Base-by-base conservation (phyloP, 2,113 vertebrate genomes). In the Grammomys dolichurus region DNA sequence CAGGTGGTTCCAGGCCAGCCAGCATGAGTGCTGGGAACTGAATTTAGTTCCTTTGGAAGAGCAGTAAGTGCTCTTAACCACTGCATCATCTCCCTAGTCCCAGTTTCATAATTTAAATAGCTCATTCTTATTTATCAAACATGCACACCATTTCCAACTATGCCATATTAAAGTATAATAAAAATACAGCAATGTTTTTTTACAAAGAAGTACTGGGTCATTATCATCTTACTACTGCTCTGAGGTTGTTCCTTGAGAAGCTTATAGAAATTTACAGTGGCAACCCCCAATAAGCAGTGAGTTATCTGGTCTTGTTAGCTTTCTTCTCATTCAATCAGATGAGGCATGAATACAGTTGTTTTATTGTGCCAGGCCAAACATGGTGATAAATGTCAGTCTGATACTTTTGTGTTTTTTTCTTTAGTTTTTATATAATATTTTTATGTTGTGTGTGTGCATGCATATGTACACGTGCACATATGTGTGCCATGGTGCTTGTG, bases 161-260 rank as follows among this genome's bases (percentile, higher is more conserved):
- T 67, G 88, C 56, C 46, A n/a, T 81, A 54, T 94, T 89, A 91
- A 91, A 26, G 81, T 89, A 86, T 48, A 69, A 11, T 69, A 84
- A 46, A 93, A 81, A 89, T 67, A 63, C 81, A 95, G 91, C 3
- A 0, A 0, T 93, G 7, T 56, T 36, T 75, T 75, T 67, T 94
- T 84, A 65, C 13, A 63, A 81, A 78, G 28, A 93, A 67, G 95
- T 95, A 54, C 8, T 87, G 2, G 1, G 1, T 96, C 65, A 67
- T 67, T 46, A 67, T 67, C 20, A 11, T 65, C 11, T 85, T 22
- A 31, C 69, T 78, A 94, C 14, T 58, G 24, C 31, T 93, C 1
- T 89, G 17, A 91, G 40, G 10, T 72, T 92, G 33, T 77, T 95
- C 31, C 94, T 93, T 94, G 56, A 95, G 93, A 89, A 86, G 67